These are phyloP conservation scores for Pammene fasciana DNA, from an alignment of 2,888 invertebrate genomes.

Conservation along the genomic window DNA sequence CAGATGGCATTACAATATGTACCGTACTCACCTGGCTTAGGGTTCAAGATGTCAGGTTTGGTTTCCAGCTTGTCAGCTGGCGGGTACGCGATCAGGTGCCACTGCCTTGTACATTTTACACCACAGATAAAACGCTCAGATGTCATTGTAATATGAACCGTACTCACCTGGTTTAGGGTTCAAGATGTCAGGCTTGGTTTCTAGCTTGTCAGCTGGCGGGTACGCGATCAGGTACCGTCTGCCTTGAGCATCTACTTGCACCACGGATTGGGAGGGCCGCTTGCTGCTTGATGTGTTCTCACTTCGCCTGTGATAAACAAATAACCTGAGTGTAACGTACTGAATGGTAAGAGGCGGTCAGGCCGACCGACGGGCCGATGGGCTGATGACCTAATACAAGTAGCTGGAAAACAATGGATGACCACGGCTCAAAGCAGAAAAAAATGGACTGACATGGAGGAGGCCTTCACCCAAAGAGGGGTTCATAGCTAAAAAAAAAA, in stretches of 20 bases:
- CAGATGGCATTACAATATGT: background rate
- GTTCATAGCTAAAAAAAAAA: too few species aligned
- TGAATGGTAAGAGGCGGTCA: too few species aligned
- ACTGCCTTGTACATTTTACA: slow-evolving; percentile 71
- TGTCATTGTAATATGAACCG: background rate
- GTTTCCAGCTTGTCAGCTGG: slow-evolving; percentile 69
- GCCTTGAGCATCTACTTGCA: slow-evolving; percentile 77
- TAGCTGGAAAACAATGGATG: too few species aligned
- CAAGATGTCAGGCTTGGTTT: slow-evolving; percentile 75
- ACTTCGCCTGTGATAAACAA: slow-evolving; percentile 57
- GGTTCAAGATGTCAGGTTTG: slow-evolving; percentile 77
- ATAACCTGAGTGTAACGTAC: background rate
- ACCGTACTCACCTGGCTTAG: slow-evolving; percentile 55
- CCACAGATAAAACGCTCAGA: too few species aligned
- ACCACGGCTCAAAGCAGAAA: too few species aligned
- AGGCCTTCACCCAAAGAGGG: too few species aligned
- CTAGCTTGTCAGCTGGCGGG: slow-evolving; percentile 69
- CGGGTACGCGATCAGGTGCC: slow-evolving; percentile 75
- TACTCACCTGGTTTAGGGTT: slow-evolving; percentile 64
- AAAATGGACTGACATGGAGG: too few species aligned
- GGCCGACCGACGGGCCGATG: too few species aligned
- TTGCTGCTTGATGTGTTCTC: slow-evolving; percentile 64
- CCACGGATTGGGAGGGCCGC: slow-evolving; percentile 75
- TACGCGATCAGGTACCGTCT: slow-evolving; percentile 75
- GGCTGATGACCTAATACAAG: too few species aligned